These are phyloP conservation scores for Zaprionus inermis DNA, from an alignment of 1,140 invertebrate genomes.

Conservation along the genomic window DNA sequence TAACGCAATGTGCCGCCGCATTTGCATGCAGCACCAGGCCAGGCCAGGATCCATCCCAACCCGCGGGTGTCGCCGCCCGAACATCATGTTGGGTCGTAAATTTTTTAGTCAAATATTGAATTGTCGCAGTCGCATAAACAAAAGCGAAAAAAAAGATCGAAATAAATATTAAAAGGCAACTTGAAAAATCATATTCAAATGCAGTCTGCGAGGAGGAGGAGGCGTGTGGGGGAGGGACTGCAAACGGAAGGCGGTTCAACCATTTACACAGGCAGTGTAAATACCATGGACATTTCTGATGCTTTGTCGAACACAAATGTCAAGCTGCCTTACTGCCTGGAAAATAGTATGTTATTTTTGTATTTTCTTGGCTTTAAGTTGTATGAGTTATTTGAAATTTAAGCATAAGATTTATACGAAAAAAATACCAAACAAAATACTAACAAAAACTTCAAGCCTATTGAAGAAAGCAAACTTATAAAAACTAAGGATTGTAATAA, in stretches of 20 bases:
- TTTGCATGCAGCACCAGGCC: slow-evolving; percentile 35
- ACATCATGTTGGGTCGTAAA: slow-evolving; percentile 33
- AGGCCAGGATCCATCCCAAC: background rate
- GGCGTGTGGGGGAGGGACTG: background rate
- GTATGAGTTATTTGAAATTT: background rate
- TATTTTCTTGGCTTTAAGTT: background rate
- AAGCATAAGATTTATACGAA: background rate
- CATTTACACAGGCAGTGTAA: slow-evolving; percentile 17
- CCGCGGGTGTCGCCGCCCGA: too few species aligned
- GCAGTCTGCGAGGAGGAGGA: background rate
- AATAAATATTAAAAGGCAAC: slow-evolving; percentile 16
- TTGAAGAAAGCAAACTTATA: background rate
- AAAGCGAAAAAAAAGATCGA: slow-evolving; percentile 13
- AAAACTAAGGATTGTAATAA: background rate
- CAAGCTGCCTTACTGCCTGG: background rate
- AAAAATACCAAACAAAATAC: background rate
- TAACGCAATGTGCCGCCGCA: slow-evolving; percentile 57
- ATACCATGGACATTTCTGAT: background rate
- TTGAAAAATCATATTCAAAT: slow-evolving; percentile 22
- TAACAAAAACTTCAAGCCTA: background rate
- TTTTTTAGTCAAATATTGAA: slow-evolving; percentile 71
- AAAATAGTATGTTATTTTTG: background rate
- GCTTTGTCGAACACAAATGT: background rate
- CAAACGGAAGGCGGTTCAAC: background rate
- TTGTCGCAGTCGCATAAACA: slow-evolving; percentile 25